Conservation (phyloP, 2,797 vertebrate genomes). For the Takifugu ocellatus region DNA sequence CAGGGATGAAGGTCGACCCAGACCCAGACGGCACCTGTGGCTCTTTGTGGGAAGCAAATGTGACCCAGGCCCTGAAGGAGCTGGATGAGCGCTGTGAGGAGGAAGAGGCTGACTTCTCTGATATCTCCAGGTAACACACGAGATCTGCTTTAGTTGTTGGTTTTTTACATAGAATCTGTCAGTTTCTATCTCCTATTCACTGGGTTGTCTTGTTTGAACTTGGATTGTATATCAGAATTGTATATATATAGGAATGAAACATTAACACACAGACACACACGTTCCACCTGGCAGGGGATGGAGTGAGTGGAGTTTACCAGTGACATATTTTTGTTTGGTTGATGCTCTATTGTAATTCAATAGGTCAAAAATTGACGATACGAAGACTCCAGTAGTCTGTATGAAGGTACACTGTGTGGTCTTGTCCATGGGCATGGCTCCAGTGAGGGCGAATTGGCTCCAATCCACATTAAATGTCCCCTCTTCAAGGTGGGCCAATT, state of each 20-base stretch:
- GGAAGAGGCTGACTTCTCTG: constrained; percentile 92
- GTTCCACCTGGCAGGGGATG: too few species aligned
- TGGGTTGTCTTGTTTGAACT: too few species aligned
- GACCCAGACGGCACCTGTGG: constrained; percentile 83
- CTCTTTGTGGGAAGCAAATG: constrained; percentile 93
- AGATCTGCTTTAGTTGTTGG: too few species aligned
- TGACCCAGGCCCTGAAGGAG: constrained; percentile 93
- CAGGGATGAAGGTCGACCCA: constrained; percentile 40
- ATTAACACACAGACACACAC: too few species aligned
- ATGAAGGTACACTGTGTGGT: constrained; percentile 10
- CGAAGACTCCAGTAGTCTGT: neutral
- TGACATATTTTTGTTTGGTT: neutral
- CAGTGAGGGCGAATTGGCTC: constrained; percentile 32
- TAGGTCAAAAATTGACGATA: too few species aligned
- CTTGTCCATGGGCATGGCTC: constrained; percentile 43
- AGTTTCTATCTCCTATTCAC: too few species aligned
- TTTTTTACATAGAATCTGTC: too few species aligned
- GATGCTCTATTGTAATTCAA: neutral
- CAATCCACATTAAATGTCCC: constrained; percentile 23
- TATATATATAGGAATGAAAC: too few species aligned
- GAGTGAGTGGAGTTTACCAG: neutral
- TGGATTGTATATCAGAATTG: too few species aligned
- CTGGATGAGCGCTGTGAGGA: constrained; percentile 96
- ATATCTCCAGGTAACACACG: constrained; percentile 86
- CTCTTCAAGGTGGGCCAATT: constrained; percentile 62